Conservation (phyloP, 1,140 invertebrate genomes). For the Cardiocondyla obscurior region DNA sequence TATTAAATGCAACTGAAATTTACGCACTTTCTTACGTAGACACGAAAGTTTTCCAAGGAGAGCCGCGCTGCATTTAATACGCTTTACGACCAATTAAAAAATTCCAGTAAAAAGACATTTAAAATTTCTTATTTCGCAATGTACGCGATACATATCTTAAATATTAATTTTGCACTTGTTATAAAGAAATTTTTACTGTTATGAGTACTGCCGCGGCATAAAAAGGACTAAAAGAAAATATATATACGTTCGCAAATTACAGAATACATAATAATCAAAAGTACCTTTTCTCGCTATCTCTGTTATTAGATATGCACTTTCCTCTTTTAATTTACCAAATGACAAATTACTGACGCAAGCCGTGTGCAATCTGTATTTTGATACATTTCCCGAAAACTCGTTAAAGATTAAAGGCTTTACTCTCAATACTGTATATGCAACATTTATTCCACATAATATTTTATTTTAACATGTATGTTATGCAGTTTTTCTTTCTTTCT, state of each 20-base stretch:
- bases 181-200: background rate
- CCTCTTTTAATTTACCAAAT: background rate
- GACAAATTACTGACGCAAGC: background rate
- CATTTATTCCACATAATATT: no score
- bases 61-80: background rate
- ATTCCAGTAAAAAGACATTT: background rate
- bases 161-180: background rate
- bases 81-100: constrained; percentile 1
- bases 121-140: background rate
- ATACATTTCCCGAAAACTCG: background rate
- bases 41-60: background rate
- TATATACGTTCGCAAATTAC: constrained; percentile 7
- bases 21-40: background rate
- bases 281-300: background rate
- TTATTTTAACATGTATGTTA: background rate
- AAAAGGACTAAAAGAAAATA: no score
- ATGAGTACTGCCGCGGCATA: background rate
- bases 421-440: background rate
- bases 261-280: background rate
- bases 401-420: background rate
- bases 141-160: background rate
- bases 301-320: background rate
- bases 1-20: background rate
- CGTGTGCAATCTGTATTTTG: background rate
- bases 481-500: no score